Evolutionary conservation across 2,888 invertebrate species (phyloP).

Genomic region (Oithona nana): DNA sequence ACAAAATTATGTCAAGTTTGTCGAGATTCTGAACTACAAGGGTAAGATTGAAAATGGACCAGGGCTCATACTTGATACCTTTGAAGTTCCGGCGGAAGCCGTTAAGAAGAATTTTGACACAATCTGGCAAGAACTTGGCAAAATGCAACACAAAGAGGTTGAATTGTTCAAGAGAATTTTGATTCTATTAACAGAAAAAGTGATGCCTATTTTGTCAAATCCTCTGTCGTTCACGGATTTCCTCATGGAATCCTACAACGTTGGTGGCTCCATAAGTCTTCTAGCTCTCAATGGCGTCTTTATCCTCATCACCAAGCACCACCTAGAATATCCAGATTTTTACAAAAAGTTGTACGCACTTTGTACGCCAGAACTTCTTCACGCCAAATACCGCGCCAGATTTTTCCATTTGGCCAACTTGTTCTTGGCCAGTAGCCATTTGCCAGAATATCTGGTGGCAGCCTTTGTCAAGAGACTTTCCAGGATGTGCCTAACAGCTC

Average conservation of each 20-base stretch:
- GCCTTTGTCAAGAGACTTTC: constrained; percentile 78
- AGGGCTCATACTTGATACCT: not conserved
- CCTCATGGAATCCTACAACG: constrained; percentile 68
- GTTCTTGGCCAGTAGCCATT: constrained; percentile 78
- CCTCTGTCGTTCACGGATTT: constrained; percentile 75
- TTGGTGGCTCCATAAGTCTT: constrained; percentile 67
- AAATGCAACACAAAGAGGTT: constrained; percentile 41
- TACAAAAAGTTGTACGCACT: constrained; percentile 85
- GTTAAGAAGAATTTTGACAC: constrained; percentile 43
- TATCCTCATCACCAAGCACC: constrained; percentile 67
- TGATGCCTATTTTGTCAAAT: constrained; percentile 56
- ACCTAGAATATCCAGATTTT: constrained; percentile 86
- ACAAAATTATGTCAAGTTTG: constrained; percentile 17
- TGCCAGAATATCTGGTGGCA: constrained; percentile 74
- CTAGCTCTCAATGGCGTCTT: constrained; percentile 80
- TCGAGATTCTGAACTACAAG: constrained; percentile 16
- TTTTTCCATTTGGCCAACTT: constrained; percentile 72
- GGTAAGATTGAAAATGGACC: not conserved
- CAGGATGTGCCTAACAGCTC: constrained; percentile 60
- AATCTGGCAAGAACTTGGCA: constrained; percentile 55
- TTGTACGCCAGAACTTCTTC: constrained; percentile 75
- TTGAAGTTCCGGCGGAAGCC: constrained; percentile 18
- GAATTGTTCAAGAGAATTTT: constrained; percentile 55
- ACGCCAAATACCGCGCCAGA: constrained; percentile 67
- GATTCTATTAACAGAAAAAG: constrained; percentile 56